These are phyloP conservation scores for Drosophila triauraria DNA, from an alignment of 1,140 invertebrate species.

Conservation along the genomic window DNA sequence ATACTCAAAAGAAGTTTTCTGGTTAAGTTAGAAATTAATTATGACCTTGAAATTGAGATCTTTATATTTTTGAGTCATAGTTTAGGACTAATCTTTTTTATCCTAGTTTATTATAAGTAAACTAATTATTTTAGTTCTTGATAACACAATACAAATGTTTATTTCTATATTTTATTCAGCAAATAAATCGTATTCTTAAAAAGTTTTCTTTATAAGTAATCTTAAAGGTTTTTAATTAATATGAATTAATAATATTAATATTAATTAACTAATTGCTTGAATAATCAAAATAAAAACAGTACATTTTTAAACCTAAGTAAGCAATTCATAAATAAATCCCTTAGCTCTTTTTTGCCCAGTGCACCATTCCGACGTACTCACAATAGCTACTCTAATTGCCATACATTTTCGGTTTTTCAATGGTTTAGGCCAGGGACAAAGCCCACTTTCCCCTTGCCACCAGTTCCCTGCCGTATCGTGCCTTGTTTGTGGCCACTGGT, in stretches of 20 bases:
- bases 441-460: background rate
- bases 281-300: background rate
- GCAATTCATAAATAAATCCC: too few species aligned
- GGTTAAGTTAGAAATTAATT: background rate
- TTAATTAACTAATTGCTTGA: background rate
- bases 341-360: slow-evolving; percentile 1
- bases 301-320: background rate
- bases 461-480: slow-evolving; percentile 15
- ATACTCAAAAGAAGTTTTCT: background rate
- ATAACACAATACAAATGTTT: background rate
- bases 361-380: slow-evolving; percentile 41
- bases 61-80: background rate
- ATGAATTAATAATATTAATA: background rate
- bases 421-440: slow-evolving; percentile 64
- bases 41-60: background rate
- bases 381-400: slow-evolving; percentile 79
- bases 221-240: background rate
- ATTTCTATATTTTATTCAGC: background rate
- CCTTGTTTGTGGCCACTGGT: slow-evolving; percentile 43
- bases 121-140: too few species aligned
- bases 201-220: background rate
- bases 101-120: background rate
- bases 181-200: background rate
- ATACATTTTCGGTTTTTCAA: slow-evolving; percentile 82
- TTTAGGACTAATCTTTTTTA: background rate